These are phyloP conservation scores for Armadillidium nasatum DNA, from an alignment of 1,140 invertebrate genomes.

Conservation along the genomic window DNA sequence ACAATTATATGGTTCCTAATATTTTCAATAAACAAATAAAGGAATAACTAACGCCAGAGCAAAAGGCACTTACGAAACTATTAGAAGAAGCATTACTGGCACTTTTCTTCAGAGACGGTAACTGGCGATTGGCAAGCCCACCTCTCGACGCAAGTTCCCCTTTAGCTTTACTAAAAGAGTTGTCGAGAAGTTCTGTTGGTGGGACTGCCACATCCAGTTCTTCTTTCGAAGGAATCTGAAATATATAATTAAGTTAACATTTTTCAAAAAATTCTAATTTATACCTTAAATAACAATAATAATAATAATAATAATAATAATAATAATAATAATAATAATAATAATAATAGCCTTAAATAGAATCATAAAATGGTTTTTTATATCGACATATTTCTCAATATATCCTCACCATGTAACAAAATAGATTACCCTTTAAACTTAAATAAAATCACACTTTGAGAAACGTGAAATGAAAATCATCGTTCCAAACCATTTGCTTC, in stretches of 20 bases:
- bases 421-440: too few species aligned
- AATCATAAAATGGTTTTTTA: too few species aligned
- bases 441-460: too few species aligned
- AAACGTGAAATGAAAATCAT: too few species aligned
- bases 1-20: background rate
- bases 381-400: too few species aligned
- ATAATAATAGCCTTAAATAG: background rate
- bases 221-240: constrained; percentile 57
- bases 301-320: background rate
- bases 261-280: too few species aligned
- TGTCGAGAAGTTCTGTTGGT: constrained; percentile 75
- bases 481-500: too few species aligned
- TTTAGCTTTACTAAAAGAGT: constrained; percentile 78
- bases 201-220: constrained; percentile 81
- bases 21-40: background rate
- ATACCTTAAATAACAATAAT: too few species aligned
- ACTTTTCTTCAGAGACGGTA: constrained; percentile 53
- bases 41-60: background rate
- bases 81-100: constrained; percentile 35
- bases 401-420: too few species aligned
- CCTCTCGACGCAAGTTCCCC: constrained; percentile 75
- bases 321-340: background rate
- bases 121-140: constrained; percentile 55
- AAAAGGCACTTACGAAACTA: constrained; percentile 32
- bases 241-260: background rate